Evolutionary conservation across 2,888 invertebrate species (phyloP), one percentile per base, ranked within the genome.

Genomic region (Cantharis lateralis): DNA sequence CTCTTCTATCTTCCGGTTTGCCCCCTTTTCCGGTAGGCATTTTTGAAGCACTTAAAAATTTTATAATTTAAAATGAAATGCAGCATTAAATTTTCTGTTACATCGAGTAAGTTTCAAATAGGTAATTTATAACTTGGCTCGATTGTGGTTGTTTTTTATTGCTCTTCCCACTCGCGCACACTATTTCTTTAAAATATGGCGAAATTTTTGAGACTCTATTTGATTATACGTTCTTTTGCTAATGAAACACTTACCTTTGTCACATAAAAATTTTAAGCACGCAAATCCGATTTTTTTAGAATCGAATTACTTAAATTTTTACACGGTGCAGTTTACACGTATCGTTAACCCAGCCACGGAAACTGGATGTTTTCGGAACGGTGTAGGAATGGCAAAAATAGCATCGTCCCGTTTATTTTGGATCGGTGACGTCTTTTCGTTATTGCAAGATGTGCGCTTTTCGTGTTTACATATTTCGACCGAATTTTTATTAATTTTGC

Each of bases 1-100:
- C 48, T 48, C 48, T n/a, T 48, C 48, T 48, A 78, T 91, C 91
- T 81, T 89, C 90, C 81, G 89, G 91, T 74, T 89, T 86, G 84
- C 89, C 89, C 89, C 89, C 77, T 82, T 89, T 84, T 85, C 91
- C 91, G 87, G 91, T 90, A 86, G 90, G 91, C 91, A 92, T 91
- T 88, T 89, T 48, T 7, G 48, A n/a, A 48, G 64, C 64, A 16
- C 64, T 66, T 48, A 48, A 48, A 48, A 32, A 48, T 70, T 70
- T 11, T 11, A 48, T 48, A 48, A 16, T 28, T n/a, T 32, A 26
- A 18, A 18, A 61, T 48, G 32, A 16, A 20, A n/a, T 66, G 64
- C n/a, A 63, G 16, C 18, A 66, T 66, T 66, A 66, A 66, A 66
- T 66, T 66, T 20, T 66, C 5, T 11, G 18, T 64, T 64, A 64